Base-by-base conservation (phyloP, 1,140 invertebrate genomes). In the Camponotus vicinus region DNA sequence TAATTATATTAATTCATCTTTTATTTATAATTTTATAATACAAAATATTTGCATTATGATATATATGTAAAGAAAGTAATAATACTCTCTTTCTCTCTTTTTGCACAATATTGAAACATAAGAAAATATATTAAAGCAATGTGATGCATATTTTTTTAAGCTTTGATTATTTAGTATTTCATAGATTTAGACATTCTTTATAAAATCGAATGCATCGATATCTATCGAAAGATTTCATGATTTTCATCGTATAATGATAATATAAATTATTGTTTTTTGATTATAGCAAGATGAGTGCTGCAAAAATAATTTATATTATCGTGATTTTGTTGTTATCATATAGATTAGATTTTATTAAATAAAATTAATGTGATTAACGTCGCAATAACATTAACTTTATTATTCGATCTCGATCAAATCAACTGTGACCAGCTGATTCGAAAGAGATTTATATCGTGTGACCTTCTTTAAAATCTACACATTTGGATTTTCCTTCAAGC, bases 381-480 rank as follows among this genome's bases (percentile, higher is more conserved):
- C 13, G 18, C 32, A 13, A 32, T 8, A 59, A 42, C 13, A 15
- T 4, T n/a, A 27, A 4, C 40, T 32, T 8, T 61, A 8, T 77
- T 77, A 63, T 34, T 63, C 3, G 5, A 40, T 18, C 8, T 52
- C 13, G 37, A 76, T 63, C 8, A 61, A 63, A 61, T 59, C 34
- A 37, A 42, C 1, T 55, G 15, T 7, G 37, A 61, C 8, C 11
- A 78, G 3, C 18, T 78, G 32, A 78, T 27, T 7, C 18, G 37
- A 67, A 52, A 15, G 3, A 66, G 34, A 42, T 76, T 61, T n/a
- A 78, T 4, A 27, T 67, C 7, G 27, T 3, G 32, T n/a, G 63
- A n/a, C n/a, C 32, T 67, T 67, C n/a, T 37, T 67, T 69, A 21
- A 69, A 79, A 13, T 42, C 5, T 13, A 77, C 32, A n/a, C 42